Conservation (phyloP, 2,113 vertebrate genomes). For the Martes martes region DNA sequence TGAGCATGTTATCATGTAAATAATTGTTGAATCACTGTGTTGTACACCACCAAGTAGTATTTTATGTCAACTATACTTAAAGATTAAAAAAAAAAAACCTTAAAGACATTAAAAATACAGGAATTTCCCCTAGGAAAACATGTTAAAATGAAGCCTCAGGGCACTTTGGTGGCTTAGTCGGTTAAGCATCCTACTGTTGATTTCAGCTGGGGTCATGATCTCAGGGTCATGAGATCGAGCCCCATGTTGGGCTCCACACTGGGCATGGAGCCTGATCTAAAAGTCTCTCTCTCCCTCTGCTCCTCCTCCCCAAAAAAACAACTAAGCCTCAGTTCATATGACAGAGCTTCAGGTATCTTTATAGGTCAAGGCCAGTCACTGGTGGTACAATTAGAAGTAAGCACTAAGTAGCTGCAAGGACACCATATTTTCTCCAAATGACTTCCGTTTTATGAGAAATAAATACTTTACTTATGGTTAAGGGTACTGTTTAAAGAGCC, state of each 20-base stretch:
- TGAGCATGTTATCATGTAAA: not conserved
- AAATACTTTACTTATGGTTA: not conserved
- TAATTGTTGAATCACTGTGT: not conserved
- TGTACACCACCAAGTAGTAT: not conserved
- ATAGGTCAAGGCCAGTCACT: not conserved
- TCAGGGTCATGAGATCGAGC: not conserved
- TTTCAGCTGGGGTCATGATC: not conserved
- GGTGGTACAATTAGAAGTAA: slow-evolving; percentile 6
- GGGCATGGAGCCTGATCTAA: not conserved
- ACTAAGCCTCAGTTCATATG: not conserved
- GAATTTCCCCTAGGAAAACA: not conserved
- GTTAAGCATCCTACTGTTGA: not conserved
- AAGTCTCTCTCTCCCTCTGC: not conserved
- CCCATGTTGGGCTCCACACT: not conserved
- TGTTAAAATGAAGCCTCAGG: not conserved
- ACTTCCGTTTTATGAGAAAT: not conserved
- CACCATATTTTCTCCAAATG: slow-evolving; percentile 13
- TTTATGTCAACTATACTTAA: not conserved
- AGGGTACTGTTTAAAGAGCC: not conserved
- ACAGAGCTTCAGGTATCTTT: not conserved
- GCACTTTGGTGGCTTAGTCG: not conserved
- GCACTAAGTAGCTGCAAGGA: not conserved
- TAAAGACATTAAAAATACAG: not conserved
- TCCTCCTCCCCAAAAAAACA: not conserved
- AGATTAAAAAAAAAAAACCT: not conserved